Conservation (phyloP, 2,888 invertebrate species). For the Pyrgus malvae region DNA sequence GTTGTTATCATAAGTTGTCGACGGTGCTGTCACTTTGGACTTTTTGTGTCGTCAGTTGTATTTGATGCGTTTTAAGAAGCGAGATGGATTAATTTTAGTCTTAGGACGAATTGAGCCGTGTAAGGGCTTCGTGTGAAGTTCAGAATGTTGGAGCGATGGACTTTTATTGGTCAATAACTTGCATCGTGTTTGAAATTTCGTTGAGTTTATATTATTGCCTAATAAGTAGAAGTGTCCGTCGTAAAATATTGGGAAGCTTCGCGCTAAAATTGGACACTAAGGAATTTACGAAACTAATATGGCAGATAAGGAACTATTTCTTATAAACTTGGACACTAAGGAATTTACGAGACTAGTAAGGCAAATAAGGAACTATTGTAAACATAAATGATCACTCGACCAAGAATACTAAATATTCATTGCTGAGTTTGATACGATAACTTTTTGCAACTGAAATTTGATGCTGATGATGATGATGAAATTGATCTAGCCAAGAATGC, state of each 20-base stretch:
- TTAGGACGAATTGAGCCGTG: slow-evolving; percentile 60
- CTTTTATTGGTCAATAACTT: slow-evolving; percentile 23
- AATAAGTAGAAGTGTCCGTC: background rate
- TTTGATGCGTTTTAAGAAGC: slow-evolving; percentile 72
- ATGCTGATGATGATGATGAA: no score
- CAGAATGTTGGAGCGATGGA: slow-evolving; percentile 34
- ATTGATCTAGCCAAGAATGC: no score
- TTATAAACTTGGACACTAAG: no score
- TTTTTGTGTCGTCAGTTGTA: slow-evolving; percentile 71
- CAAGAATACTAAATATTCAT: no score
- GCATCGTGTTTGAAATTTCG: slow-evolving; percentile 9
- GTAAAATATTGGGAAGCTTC: slow-evolving; percentile 1
- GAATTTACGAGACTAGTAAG: no score
- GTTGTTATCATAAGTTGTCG: slow-evolving; percentile 64
- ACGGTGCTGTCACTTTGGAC: slow-evolving; percentile 62
- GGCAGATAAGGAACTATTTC: no score
- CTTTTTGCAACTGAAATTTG: no score
- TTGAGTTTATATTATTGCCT: slow-evolving; percentile 3
- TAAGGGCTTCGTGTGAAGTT: slow-evolving; percentile 45
- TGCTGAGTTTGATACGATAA: no score
- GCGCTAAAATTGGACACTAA: no score
- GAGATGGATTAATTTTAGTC: slow-evolving; percentile 67
- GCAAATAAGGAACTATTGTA: no score
- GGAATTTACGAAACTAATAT: no score
- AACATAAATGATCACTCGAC: no score